Evolutionary conservation across 2,113 vertebrate genomes (phyloP).

Genomic region (Cranoglanis bouderius): DNA sequence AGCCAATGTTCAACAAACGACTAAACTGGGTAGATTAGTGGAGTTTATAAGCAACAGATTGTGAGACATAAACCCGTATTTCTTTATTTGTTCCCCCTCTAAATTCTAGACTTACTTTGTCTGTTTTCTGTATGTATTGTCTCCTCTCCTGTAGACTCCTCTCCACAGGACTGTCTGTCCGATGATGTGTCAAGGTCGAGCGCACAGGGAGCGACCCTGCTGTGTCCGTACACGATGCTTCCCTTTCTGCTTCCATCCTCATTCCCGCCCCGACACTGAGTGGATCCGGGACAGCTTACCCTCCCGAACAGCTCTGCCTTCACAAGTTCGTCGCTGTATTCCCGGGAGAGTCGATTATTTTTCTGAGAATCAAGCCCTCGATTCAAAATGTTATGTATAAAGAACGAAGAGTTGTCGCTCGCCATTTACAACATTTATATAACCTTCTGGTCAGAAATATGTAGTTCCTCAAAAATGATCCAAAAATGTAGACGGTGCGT

Average conservation of each 20-base stretch:
- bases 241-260: conserved; percentile 14
- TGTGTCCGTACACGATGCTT: conserved; percentile 17
- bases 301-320: conserved; percentile 7
- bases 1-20: conserved; percentile 12
- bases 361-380: conserved; percentile 50
- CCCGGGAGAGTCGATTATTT: not conserved
- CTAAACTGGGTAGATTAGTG: not conserved
- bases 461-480: not conserved
- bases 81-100: too few species aligned
- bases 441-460: conserved; percentile 3
- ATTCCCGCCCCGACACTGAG: not conserved
- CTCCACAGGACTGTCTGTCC: conserved; percentile 46
- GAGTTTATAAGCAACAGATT: not conserved
- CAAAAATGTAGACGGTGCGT: not conserved
- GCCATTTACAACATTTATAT: conserved; percentile 65
- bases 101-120: conserved; percentile 54
- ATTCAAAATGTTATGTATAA: conserved; percentile 76
- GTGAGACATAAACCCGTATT: not conserved
- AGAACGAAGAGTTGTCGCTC: conserved; percentile 71
- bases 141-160: conserved; percentile 58
- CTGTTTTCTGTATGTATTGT: conserved; percentile 33
- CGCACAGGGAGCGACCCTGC: conserved; percentile 26
- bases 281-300: conserved; percentile 1
- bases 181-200: conserved; percentile 36
- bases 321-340: conserved; percentile 24